Conservation (phyloP, 2,888 invertebrate species). For the Pyrocoelia pectoralis region DNA sequence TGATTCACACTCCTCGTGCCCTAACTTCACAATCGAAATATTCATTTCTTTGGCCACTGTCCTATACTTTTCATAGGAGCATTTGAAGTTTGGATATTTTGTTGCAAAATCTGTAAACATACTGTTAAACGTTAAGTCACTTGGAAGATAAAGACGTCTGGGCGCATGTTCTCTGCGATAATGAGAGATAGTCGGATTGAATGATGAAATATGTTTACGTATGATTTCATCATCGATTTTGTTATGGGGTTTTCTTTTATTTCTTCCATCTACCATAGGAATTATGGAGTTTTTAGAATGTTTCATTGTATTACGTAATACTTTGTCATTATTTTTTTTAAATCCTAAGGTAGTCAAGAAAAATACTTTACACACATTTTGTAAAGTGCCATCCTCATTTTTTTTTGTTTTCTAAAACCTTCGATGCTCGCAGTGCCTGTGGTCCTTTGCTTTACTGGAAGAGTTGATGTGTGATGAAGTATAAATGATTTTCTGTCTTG, state of each 20-base stretch:
- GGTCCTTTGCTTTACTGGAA: slow-evolving; percentile 11
- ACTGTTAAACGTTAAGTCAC: slow-evolving; percentile 2
- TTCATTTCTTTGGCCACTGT: slow-evolving; percentile 9
- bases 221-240: slow-evolving; percentile 10
- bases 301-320: neutral
- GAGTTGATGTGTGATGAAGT: slow-evolving; percentile 7
- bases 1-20: slow-evolving; percentile 8
- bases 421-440: neutral
- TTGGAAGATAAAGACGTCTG: slow-evolving; percentile 7
- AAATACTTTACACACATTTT: slow-evolving; percentile 16
- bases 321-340: neutral
- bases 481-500: slow-evolving; percentile 14
- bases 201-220: slow-evolving; percentile 7
- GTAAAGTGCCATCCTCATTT: slow-evolving; percentile 5
- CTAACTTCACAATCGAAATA: slow-evolving; percentile 5
- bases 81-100: slow-evolving; percentile 7
- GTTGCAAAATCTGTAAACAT: neutral
- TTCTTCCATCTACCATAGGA: neutral
- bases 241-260: neutral
- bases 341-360: slow-evolving; percentile 7
- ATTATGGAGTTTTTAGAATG: neutral
- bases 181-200: slow-evolving; percentile 10
- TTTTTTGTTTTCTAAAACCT: slow-evolving; percentile 4
- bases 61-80: slow-evolving; percentile 9
- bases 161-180: slow-evolving; percentile 15